phyloP scores from a whole-genome alignment of 2,888 invertebrate genomes.

The Pantelozetes paolii region DNA sequence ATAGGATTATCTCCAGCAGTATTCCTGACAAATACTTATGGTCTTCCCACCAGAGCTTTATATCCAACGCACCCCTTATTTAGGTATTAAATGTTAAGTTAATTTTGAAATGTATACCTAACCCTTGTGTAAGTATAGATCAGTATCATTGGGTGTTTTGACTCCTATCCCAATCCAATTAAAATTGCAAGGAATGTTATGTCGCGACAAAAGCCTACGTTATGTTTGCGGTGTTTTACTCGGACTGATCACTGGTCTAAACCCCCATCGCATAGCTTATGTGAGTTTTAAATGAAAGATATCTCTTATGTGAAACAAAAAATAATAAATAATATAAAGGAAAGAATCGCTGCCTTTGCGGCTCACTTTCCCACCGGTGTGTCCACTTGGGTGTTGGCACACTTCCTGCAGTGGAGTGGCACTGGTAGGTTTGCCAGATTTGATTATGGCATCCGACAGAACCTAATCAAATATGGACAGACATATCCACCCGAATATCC shows the following conservation, averaged over 20 bases:
- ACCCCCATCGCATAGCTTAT: neutral
- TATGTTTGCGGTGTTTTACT: slow-evolving; percentile 16
- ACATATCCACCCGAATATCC: slow-evolving; percentile 33
- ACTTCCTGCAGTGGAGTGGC: slow-evolving; percentile 24
- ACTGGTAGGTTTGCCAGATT: slow-evolving; percentile 30
- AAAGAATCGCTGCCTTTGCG: neutral
- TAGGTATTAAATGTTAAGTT: neutral
- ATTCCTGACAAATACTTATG: neutral
- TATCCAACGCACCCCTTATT: neutral
- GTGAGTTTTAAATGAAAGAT: neutral
- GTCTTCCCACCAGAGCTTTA: neutral
- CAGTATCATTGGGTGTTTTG: neutral
- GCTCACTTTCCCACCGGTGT: slow-evolving; percentile 19
- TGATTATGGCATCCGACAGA: slow-evolving; percentile 19
- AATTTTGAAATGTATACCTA: neutral
- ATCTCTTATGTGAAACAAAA: no score
- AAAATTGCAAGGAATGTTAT: neutral
- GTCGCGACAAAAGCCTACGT: slow-evolving; percentile 3
- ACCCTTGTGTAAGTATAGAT: neutral
- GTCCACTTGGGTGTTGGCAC: slow-evolving; percentile 33
- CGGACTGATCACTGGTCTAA: neutral
- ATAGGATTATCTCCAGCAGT: slow-evolving; percentile 33
- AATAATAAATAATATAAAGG: neutral
- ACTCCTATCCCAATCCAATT: neutral
- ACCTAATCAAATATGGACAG: slow-evolving; percentile 13